A percentile compares a stretch with the other conserved stretches of the same genome.
Evolutionary conservation across 2,888 invertebrate species (phyloP).

Genomic region (Strigamia transsilvanica): DNA sequence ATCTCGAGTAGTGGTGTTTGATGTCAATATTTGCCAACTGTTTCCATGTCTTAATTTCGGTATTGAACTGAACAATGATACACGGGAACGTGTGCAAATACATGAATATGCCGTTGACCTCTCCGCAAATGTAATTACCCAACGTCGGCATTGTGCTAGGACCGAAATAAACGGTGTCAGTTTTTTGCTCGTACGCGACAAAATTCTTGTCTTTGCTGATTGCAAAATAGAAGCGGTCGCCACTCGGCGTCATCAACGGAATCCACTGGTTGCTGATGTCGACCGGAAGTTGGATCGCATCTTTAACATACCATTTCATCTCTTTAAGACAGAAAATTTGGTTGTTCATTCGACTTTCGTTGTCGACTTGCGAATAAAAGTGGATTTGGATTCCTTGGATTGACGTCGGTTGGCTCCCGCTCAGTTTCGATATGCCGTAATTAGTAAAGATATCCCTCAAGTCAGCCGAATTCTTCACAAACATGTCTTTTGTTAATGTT

Average conservation of each 20-base stretch:
- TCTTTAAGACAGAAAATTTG: conserved; percentile 26
- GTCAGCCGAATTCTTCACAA: conserved; percentile 20
- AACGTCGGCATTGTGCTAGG: conserved; percentile 36
- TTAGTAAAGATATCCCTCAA: conserved; percentile 11
- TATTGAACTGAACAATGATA: conserved; percentile 19
- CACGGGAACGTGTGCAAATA: conserved; percentile 32
- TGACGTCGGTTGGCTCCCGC: conserved; percentile 4
- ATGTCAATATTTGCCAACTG: conserved; percentile 42
- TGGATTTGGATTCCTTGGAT: conserved; percentile 33
- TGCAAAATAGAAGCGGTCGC: conserved; percentile 30
- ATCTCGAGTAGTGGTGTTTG: conserved; percentile 28
- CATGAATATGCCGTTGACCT: conserved; percentile 17
- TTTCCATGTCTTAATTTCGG: conserved; percentile 28
- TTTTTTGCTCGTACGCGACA: conserved; percentile 32
- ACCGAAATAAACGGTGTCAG: conserved; percentile 35
- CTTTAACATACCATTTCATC: conserved; percentile 41
- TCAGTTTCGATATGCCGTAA: conserved; percentile 7
- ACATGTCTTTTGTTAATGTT: conserved; percentile 17
- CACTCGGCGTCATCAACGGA: conserved; percentile 15
- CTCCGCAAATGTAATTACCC: conserved; percentile 38
- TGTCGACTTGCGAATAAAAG: conserved; percentile 29
- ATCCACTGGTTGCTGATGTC: conserved; percentile 37
- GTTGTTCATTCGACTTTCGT: background rate
- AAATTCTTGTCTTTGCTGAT: conserved; percentile 40
- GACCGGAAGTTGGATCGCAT: conserved; percentile 27